phyloP scores from a whole-genome alignment of 2,797 vertebrate genomes.

The Bryconaethiops microstoma region DNA sequence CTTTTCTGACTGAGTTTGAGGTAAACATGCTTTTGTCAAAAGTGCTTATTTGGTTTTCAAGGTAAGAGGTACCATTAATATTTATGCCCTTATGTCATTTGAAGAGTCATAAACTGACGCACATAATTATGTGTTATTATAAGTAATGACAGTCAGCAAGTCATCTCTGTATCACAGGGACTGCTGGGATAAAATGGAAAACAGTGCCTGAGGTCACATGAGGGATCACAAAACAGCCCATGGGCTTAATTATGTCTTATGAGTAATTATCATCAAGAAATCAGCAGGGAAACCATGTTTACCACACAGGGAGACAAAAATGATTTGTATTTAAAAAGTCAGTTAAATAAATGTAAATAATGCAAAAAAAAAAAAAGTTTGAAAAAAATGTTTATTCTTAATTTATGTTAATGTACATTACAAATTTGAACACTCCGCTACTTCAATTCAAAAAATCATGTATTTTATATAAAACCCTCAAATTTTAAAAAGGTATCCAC shows the following conservation, averaged over 20 bases:
- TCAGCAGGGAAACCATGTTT: constrained; percentile 3
- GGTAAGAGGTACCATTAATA: constrained; percentile 20
- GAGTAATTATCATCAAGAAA: constrained; percentile 15
- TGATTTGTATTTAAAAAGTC: neutral
- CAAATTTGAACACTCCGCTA: constrained; percentile 47
- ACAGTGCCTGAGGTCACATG: neutral
- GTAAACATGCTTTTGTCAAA: neutral
- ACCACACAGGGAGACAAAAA: neutral
- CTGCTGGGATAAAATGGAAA: neutral
- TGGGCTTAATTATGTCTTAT: constrained; percentile 11
- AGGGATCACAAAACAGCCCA: constrained; percentile 6
- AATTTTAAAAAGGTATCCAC: constrained; percentile 34
- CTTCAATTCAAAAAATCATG: neutral
- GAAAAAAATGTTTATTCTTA: constrained; percentile 33
- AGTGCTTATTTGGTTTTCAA: neutral
- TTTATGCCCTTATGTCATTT: neutral
- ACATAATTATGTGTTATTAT: neutral
- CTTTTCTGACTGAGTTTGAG: no score
- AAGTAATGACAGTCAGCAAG: constrained; percentile 8
- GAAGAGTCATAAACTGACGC: constrained; percentile 8
- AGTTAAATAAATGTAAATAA: neutral
- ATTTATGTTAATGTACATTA: constrained; percentile 44
- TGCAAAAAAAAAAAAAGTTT: neutral
- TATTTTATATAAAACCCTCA: constrained; percentile 59
- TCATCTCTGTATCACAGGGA: neutral